Conservation (phyloP, 2,888 invertebrate genomes). For the Drosophila cognata region DNA sequence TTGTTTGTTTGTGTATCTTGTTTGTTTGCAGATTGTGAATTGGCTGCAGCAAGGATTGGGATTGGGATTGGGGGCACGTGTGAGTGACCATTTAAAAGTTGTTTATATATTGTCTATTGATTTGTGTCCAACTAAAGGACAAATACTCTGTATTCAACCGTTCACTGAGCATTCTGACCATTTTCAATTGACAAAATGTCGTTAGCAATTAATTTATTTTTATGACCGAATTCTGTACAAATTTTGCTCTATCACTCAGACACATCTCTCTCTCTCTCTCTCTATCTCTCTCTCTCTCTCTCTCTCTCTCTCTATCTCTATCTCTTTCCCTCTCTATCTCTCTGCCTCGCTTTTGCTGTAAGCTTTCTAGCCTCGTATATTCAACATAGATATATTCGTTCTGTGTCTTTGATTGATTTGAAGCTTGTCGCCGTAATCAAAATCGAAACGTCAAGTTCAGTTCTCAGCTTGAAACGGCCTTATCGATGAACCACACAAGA, state of each 20-base stretch:
- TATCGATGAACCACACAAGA: constrained; percentile 9
- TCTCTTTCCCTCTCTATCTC: too few relatives aligned
- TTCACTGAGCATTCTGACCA: constrained; percentile 19
- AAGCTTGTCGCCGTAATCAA: constrained; percentile 54
- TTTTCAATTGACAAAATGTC: constrained; percentile 49
- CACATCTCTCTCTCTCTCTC: neutral
- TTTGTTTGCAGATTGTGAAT: constrained; percentile 23
- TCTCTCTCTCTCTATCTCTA: too few relatives aligned
- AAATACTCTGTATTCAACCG: neutral
- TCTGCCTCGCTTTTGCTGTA: neutral
- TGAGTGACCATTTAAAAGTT: constrained; percentile 38
- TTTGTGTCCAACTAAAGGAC: constrained; percentile 55
- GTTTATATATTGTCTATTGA: constrained; percentile 73
- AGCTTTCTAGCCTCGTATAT: neutral
- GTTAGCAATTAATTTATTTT: constrained; percentile 76
- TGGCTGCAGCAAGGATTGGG: neutral
- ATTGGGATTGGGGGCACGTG: neutral
- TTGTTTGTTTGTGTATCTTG: constrained; percentile 7
- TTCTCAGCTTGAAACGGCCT: constrained; percentile 12
- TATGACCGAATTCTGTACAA: constrained; percentile 68
- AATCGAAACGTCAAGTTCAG: constrained; percentile 67
- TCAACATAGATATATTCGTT: constrained; percentile 2
- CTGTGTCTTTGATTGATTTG: constrained; percentile 56
- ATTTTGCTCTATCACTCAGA: constrained; percentile 16
- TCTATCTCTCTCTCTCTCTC: neutral